Base-by-base conservation (phyloP, 2,888 invertebrate species). In the Amphipoea lucens region DNA sequence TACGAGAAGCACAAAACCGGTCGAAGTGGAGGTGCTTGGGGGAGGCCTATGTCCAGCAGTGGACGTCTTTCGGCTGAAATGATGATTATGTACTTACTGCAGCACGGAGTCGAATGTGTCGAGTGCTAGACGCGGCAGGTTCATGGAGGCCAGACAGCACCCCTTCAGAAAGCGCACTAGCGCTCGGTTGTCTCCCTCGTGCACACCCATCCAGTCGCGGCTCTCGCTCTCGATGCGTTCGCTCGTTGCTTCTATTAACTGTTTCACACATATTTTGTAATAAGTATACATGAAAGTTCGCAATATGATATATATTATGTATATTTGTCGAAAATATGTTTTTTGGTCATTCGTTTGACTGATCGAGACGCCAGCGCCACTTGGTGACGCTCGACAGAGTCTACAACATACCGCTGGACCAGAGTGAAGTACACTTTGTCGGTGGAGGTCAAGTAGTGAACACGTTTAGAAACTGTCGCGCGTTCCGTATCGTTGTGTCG, bases 111-210 rank as follows among this genome's bases (percentile, higher is more conserved):
- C 88, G 63, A 96, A 93, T 75, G 98, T 98, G 92, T 98, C 98
- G 84, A 99, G 97, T 0, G 99, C 99, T 90, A 98, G 98, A 42
- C 98, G 96, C 6, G 98, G 98, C 92, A 98, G 98, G 42, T 98
- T 97, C 97, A 99, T 98, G 91, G 98, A 98, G 72, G 98, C 96
- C 57, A 99, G 97, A 92, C 98, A 98, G 77, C 98, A 98, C 1
- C 99, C 99, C 93, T 98, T 98, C 85, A 99, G 94, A 88, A 98
- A 97, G 60, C 98, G 95, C 57, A 98, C 95, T 70, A 99, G 96
- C 4, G 98, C 98, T 84, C 97, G 97, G 93, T 99, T 98, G 92
- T 99, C 98, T 0, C 96, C 96, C 86, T 97, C 97, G 93, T 97
- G 98, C 82, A 87, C 90, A 9, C 84, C 89, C 92, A 92, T 92